These are phyloP conservation scores for Molossus alvarezi DNA, from an alignment of 2,797 vertebrate genomes.

Conservation along the genomic window DNA sequence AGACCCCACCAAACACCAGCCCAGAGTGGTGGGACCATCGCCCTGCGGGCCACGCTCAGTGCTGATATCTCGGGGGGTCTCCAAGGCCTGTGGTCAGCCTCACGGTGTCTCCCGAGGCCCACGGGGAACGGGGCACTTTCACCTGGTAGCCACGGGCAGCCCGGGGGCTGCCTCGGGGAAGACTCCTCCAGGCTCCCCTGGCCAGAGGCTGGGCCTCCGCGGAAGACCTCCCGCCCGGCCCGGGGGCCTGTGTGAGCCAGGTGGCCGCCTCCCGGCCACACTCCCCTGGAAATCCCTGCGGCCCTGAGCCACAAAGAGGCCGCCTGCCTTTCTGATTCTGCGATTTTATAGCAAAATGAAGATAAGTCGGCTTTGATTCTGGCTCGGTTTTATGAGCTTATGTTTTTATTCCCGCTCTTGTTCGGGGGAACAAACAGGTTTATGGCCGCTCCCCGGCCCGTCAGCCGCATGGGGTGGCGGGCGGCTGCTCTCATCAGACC, in stretches of 20 bases:
- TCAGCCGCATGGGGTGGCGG: background rate
- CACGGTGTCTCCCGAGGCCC: accelerated
- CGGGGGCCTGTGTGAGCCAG: background rate
- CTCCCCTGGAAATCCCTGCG: background rate
- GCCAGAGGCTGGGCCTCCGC: accelerated
- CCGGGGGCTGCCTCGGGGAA: background rate
- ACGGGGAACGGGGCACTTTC: accelerated
- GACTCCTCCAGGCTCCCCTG: background rate
- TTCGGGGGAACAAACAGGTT: slow-evolving; percentile 69
- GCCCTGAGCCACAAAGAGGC: slow-evolving; percentile 56
- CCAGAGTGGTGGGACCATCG: accelerated
- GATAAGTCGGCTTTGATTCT: slow-evolving; percentile 82
- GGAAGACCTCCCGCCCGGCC: accelerated
- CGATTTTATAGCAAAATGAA: slow-evolving; percentile 76
- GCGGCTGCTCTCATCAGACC: background rate
- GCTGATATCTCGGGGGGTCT: accelerated
- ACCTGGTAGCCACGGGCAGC: background rate
- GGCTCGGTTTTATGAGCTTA: slow-evolving; percentile 51
- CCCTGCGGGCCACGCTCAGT: accelerated
- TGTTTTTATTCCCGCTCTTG: background rate
- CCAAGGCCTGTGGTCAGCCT: accelerated
- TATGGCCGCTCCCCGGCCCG: slow-evolving; percentile 4
- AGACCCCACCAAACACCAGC: background rate
- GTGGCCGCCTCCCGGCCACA: accelerated
- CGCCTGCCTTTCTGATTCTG: slow-evolving; percentile 59